These are phyloP conservation scores for Cryptocheilus praepositus DNA, from an alignment of 2,888 invertebrate genomes.

Conservation along the genomic window DNA sequence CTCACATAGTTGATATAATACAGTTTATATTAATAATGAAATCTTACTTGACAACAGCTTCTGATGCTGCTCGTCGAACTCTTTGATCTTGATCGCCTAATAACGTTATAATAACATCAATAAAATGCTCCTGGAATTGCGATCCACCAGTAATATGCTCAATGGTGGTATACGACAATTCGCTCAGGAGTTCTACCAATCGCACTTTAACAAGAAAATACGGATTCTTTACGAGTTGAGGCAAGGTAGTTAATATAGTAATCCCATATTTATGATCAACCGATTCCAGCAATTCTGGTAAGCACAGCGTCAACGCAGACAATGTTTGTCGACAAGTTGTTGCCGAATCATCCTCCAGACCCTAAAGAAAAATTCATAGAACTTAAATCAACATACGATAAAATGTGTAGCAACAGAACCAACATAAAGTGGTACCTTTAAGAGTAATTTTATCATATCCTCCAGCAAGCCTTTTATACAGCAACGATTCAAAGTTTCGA, in stretches of 20 bases:
- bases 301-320: slow-evolving; percentile 78
- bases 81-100: slow-evolving; percentile 86
- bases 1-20: neutral
- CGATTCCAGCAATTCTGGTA: slow-evolving; percentile 80
- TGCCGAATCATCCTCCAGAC: slow-evolving; percentile 84
- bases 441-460: slow-evolving; percentile 76
- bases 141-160: slow-evolving; percentile 76
- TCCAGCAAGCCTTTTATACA: slow-evolving; percentile 75
- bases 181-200: slow-evolving; percentile 80
- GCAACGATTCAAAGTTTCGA: slow-evolving; percentile 63
- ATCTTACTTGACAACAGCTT: slow-evolving; percentile 79
- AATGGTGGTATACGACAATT: slow-evolving; percentile 79
- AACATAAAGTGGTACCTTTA: slow-evolving; percentile 75
- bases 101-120: slow-evolving; percentile 80
- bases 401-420: neutral
- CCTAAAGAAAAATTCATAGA: slow-evolving; percentile 75
- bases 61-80: slow-evolving; percentile 84
- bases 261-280: slow-evolving; percentile 78
- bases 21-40: neutral
- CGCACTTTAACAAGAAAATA: slow-evolving; percentile 92
- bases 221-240: slow-evolving; percentile 82
- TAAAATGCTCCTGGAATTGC: slow-evolving; percentile 79
- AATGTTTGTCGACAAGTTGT: slow-evolving; percentile 85
- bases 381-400: neutral
- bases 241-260: slow-evolving; percentile 79